Evolutionary conservation across 2,797 vertebrate species (phyloP), one percentile per base, ranked within the genome.

Genomic region (Holocentrus rufus): DNA sequence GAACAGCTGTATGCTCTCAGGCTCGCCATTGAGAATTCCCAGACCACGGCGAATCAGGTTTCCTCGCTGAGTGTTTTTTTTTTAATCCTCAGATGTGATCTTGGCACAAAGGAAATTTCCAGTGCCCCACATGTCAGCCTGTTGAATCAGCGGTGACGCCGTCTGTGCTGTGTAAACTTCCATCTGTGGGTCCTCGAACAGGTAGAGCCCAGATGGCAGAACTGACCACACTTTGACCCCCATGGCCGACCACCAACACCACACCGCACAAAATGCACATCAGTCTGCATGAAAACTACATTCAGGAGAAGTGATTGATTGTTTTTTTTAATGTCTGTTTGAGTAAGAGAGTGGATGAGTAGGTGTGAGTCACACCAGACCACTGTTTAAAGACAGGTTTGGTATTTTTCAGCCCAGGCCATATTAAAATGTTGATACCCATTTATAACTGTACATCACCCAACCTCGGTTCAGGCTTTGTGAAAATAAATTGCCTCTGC

Each of bases 41-140:
- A 92, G 84, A 82, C 70, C 53, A 23, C 54, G 4, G 31, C 72
- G 85, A 89, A 90, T 90, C 88, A 87, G 72, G 77, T 89, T 89
- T 88, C 83, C 80, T 55, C 65, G 27, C 55, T 39, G 62, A 80
- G 76, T 34, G 7, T 34, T 76, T 84, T 84, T 88, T n/a, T 85
- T 87, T 88, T 85, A 88, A 85, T 74, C 59, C 52, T 72, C 36
- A 31, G 47, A 6, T 82, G 83, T 7, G 64, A 83, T 89, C 78
- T 67, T 39, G 50, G 64, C 25, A 90, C 79, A 89, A 88, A 90
- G 89, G 85, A 92, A 92, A 90, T 93, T 90, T 92, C 88, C 89
- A 88, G 87, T 25, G 52, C 81, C 65, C 72, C 82, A 55, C 82
- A 55, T 81, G 76, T 83, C 61, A 14, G 47, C 39, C 77, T 87